phyloP scores from a whole-genome alignment of 2,888 invertebrate species.

The Euclidia mi region DNA sequence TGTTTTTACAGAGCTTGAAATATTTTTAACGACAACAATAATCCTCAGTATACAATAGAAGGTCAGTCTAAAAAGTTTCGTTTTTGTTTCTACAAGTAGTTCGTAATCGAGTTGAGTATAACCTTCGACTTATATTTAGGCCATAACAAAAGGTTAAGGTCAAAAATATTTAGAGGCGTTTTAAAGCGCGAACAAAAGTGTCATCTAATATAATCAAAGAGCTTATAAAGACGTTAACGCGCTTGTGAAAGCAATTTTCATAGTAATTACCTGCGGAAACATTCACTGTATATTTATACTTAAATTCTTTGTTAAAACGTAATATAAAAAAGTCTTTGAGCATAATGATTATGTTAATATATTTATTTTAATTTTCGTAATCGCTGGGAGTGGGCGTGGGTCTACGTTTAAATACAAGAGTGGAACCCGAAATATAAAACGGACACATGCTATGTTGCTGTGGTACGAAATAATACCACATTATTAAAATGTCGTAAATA shows the following conservation, averaged over 20 bases:
- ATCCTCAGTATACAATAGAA: too few species aligned
- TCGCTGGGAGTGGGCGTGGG: slow-evolving; percentile 22
- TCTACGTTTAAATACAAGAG: slow-evolving; percentile 9
- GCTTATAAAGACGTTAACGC: slow-evolving; percentile 56
- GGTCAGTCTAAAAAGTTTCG: too few species aligned
- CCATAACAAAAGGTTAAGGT: slow-evolving; percentile 27
- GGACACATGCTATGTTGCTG: not conserved
- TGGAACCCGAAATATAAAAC: not conserved
- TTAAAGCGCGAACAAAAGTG: slow-evolving; percentile 41
- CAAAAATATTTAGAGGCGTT: slow-evolving; percentile 33
- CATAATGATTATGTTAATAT: slow-evolving; percentile 37
- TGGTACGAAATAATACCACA: too few species aligned
- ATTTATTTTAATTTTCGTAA: slow-evolving; percentile 45
- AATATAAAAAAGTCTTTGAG: slow-evolving; percentile 33
- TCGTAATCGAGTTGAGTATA: slow-evolving; percentile 1
- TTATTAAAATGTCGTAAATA: too few species aligned
- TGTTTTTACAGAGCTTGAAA: too few species aligned
- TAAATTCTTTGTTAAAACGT: slow-evolving; percentile 38
- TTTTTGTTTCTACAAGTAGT: too few species aligned
- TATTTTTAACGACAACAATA: too few species aligned
- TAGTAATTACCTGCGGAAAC: slow-evolving; percentile 51
- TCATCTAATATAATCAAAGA: slow-evolving; percentile 53
- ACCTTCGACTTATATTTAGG: slow-evolving; percentile 8
- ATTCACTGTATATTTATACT: slow-evolving; percentile 44
- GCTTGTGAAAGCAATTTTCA: slow-evolving; percentile 52